Base-by-base conservation (phyloP, 1,140 invertebrate species). In the Archivesica marissinica region DNA sequence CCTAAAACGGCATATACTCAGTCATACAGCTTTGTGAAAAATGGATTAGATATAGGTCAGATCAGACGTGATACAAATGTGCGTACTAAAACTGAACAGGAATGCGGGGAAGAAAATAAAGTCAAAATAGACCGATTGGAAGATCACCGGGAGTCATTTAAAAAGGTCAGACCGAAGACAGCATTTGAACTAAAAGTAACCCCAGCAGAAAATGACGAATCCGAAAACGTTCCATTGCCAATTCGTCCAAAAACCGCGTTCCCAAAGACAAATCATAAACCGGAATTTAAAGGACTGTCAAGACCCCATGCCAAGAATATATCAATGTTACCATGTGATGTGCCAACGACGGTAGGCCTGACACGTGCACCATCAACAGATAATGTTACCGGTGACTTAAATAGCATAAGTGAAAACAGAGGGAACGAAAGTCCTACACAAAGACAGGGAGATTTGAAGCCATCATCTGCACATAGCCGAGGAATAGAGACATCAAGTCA, bases 1-100 rank as follows among this genome's bases (percentile, higher is more conserved):
- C 61, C 61, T 11, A 44, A 23, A 33, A 68, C 61, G 38, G 23
- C 61, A 13, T 80, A 80, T n/a, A 80, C 39, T 68, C 78, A 80
- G 78, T 80, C 78, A 17, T 80, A 70, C 35, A 68, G 78, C 38
- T 80, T 80, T 70, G 20, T 25, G 2, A 70, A 68, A 68, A 41
- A 70, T 54, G 78, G 78, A 50, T 23, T 80, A 41, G 39, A 80
- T 30, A 80, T 80, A 30, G 44, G 25, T 9, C 41, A 52, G n/a
- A 52, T 44, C 2, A 28, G 59, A 17, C 39, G 59, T 7, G 78
- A 80, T 17, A 61, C 61, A 15, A 68, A 30, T 38, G 7, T 80
- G 30, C 59, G 64, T 33, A 59, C 54, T 3, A 78, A 78, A 68
- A 25, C 44, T 33, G 39, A 66, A 35, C 39, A 39, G 54, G 78